These are phyloP conservation scores for Potorous gilbertii DNA, from an alignment of 2,797 vertebrate species.

Conservation along the genomic window DNA sequence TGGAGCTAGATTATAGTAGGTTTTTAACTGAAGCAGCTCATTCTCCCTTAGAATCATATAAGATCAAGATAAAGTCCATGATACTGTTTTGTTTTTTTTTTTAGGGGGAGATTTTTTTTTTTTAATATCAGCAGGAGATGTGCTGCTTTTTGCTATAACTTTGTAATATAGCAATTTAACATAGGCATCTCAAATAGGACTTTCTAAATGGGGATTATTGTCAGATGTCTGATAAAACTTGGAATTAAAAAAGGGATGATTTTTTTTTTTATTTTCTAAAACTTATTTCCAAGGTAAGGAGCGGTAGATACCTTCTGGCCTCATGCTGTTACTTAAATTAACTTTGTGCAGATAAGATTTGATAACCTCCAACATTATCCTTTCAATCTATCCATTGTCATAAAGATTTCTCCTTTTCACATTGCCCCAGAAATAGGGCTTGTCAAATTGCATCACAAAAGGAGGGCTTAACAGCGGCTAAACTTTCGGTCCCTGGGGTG, in stretches of 20 bases:
- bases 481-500: slow-evolving; percentile 74
- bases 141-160: not conserved
- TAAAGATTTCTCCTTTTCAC: slow-evolving; percentile 80
- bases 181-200: not conserved
- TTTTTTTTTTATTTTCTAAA: slow-evolving; percentile 47
- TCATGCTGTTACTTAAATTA: slow-evolving; percentile 74
- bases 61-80: not conserved
- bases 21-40: not conserved
- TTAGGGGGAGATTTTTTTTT: not conserved
- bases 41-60: not conserved
- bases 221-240: slow-evolving; percentile 55
- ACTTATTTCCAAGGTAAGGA: slow-evolving; percentile 53
- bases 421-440: slow-evolving; percentile 73
- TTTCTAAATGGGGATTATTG: slow-evolving; percentile 8
- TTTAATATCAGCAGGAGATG: slow-evolving; percentile 1
- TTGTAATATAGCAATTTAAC: not conserved
- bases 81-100: not conserved
- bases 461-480: slow-evolving; percentile 73
- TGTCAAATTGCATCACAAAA: slow-evolving; percentile 77
- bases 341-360: slow-evolving; percentile 74
- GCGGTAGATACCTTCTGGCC: slow-evolving; percentile 23
- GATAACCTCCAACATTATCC: slow-evolving; percentile 74
- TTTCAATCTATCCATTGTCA: slow-evolving; percentile 71
- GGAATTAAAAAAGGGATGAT: slow-evolving; percentile 33
- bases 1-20: not conserved